A percentile compares a stretch with the other conserved stretches of the same genome.
Evolutionary conservation across 2,797 vertebrate species (phyloP).

Genomic region (Scyliorhinus canicula): DNA sequence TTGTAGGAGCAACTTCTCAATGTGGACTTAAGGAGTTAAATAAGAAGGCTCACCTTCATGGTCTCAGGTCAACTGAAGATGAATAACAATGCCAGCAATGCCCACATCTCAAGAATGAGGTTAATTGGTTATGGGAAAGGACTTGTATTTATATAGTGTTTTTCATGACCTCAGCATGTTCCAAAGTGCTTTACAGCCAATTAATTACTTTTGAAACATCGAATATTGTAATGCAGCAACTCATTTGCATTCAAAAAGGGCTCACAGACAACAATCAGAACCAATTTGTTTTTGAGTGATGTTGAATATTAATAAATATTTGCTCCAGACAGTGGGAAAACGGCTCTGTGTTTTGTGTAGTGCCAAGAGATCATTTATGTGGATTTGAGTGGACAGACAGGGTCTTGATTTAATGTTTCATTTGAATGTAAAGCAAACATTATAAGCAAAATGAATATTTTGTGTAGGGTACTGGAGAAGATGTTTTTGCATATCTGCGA

Average conservation of each 20-base stretch:
- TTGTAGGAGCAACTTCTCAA: neutral
- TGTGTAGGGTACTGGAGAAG: conserved; percentile 53
- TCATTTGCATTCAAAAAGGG: neutral
- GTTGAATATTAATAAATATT: neutral
- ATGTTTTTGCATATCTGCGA: conserved; percentile 57
- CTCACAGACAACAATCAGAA: neutral
- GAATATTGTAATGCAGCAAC: neutral
- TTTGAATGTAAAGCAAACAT: neutral
- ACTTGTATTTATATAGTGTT: neutral
- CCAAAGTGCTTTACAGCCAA: neutral
- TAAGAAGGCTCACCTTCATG: neutral
- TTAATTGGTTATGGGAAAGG: neutral
- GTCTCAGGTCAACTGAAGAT: neutral
- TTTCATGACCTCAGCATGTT: neutral
- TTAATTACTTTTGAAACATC: neutral
- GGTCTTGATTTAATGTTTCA: neutral
- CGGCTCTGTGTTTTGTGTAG: neutral
- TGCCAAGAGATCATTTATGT: neutral
- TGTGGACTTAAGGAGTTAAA: neutral
- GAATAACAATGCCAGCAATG: neutral
- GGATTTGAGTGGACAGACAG: neutral
- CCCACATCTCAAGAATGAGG: neutral
- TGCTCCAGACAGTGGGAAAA: neutral
- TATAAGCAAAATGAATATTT: conserved; percentile 35
- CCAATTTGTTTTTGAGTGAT: neutral